Percentiles rank a stretch among this genome's conserved stretches.
These are phyloP conservation scores for Phyllopteryx taeniolatus DNA, from an alignment of 2,113 vertebrate genomes.

Conservation along the genomic window DNA sequence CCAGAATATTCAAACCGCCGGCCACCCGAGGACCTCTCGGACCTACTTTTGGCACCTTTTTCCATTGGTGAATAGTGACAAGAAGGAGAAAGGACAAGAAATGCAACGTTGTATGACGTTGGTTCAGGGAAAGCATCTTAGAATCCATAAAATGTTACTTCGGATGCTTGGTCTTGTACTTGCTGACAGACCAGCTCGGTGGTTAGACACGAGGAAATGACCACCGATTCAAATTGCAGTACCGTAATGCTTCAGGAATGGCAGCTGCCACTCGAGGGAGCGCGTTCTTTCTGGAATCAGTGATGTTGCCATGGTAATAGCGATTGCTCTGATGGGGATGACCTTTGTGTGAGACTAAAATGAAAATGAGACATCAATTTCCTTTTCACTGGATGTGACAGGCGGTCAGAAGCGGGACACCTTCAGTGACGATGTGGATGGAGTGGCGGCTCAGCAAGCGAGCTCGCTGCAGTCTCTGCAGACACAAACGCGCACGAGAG, in stretches of 20 bases:
- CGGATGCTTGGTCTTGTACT: not conserved
- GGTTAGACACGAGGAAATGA: not conserved
- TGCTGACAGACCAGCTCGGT: not conserved
- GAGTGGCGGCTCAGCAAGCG: slow-evolving; percentile 5
- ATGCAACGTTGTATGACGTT: not conserved
- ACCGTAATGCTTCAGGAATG: not conserved
- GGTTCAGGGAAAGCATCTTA: not conserved
- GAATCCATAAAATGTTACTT: not conserved
- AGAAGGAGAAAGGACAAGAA: not conserved
- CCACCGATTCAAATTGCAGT: not conserved
- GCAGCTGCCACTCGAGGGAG: not conserved
- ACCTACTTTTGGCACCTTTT: not conserved
- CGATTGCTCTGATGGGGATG: not conserved
- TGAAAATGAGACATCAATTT: not conserved
- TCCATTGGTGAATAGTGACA: not conserved
- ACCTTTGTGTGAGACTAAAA: not conserved
- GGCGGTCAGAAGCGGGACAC: slow-evolving; percentile 8
- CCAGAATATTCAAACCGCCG: not conserved
- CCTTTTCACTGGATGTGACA: slow-evolving; percentile 9
- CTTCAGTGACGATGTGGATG: not conserved
- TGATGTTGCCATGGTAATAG: not conserved
- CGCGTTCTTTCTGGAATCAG: not conserved
- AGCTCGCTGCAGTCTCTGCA: not conserved
- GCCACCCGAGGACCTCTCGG: not conserved
- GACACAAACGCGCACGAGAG: slow-evolving; percentile 12